Evolutionary conservation across 2,888 invertebrate species (phyloP), one percentile per base, ranked within the genome.

Genomic region (Dryocosmus kuriphilus): DNA sequence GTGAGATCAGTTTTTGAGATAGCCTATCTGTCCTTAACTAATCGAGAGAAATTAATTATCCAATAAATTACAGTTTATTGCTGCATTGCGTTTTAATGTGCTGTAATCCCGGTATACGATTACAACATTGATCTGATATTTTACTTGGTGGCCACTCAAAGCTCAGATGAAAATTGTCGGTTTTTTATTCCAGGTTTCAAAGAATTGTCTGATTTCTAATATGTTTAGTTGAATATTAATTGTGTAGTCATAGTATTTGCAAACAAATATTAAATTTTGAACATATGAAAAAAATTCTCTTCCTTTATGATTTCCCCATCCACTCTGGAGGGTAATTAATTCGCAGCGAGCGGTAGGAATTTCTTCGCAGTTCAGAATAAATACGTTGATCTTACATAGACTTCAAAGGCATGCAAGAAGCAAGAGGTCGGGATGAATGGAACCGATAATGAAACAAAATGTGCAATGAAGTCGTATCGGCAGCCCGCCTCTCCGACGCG

Each of bases 21-120:
- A 51, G 30, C n/a, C 51, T 51, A 30, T 51, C 51, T 71, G 51
- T 71, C 51, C 51, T 71, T 71, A 71, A 19, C 51, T 51, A 55
- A 71, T 71, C 71, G 22, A 9, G 11, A 71, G 51, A 71, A 46
- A 71, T 71, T 71, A 71, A 71, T 46, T 71, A 71, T 46, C 51
- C 46, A 24, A 51, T 51, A 71, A 71, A 71, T 71, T 46, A 51
- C 30, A 71, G 30, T 71, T 51, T 46, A n/a, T 4, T 51, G 30
- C 30, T n/a, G 51, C n/a, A 46, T 55, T n/a, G 51, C n/a, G 32
- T 27, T 71, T 30, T 71, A 71, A 71, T 46, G 2, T 71, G 8
- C 30, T n/a, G 11, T 46, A 27, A n/a, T 27, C 19, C 19, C 3
- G 46, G 30, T 46, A 27, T 67, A 27, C 9, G 46, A 67, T 67